Evolutionary conservation across 2,888 invertebrate species (phyloP).

Genomic region (Colletes collaris): DNA sequence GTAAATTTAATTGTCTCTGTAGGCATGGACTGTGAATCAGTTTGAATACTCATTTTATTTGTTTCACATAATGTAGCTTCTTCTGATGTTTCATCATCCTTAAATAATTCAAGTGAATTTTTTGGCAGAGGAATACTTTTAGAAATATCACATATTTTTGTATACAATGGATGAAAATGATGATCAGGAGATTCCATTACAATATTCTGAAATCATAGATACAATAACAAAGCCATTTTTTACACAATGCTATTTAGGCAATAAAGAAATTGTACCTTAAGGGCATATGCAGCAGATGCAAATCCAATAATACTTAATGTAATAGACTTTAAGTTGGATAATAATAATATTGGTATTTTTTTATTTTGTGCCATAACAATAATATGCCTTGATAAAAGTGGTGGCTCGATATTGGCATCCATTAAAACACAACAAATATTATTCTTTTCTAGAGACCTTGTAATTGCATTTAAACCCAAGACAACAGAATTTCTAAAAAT

Average conservation of each 20-base stretch:
- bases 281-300: slow-evolving; percentile 73
- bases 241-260: slow-evolving; percentile 11
- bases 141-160: slow-evolving; percentile 63
- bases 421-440: slow-evolving; percentile 74
- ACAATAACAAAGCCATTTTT: not conserved
- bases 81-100: slow-evolving; percentile 24
- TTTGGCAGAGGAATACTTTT: slow-evolving; percentile 38
- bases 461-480: slow-evolving; percentile 78
- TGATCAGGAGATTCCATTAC: slow-evolving; percentile 55
- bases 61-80: slow-evolving; percentile 2
- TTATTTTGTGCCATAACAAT: slow-evolving; percentile 76
- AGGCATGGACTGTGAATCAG: not conserved
- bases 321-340: slow-evolving; percentile 75
- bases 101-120: slow-evolving; percentile 37
- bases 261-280: slow-evolving; percentile 71
- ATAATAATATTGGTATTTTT: slow-evolving; percentile 74
- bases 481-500: slow-evolving; percentile 70
- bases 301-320: slow-evolving; percentile 73
- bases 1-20: slow-evolving; percentile 8
- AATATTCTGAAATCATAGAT: slow-evolving; percentile 63
- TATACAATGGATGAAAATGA: slow-evolving; percentile 69
- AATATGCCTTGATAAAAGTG: slow-evolving; percentile 76
- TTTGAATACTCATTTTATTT: not conserved
- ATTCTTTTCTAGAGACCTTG: slow-evolving; percentile 77
- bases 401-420: slow-evolving; percentile 75